Conservation (phyloP, 2,113 vertebrate species). For the Felis chaus region DNA sequence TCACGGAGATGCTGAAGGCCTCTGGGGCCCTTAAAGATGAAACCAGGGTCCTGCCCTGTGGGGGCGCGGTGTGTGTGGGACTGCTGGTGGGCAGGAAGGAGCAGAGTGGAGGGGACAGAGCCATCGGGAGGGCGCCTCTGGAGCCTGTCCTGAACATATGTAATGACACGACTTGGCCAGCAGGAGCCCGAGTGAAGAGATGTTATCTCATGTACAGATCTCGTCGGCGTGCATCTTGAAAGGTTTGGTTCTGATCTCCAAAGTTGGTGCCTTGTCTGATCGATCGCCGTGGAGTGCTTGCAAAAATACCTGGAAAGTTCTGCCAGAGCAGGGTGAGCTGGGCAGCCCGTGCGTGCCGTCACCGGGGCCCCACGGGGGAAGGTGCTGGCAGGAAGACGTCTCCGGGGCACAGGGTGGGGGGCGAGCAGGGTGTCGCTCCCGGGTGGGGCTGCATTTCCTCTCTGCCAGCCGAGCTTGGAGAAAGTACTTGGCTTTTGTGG, state of each 20-base stretch:
- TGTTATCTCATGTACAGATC: neutral
- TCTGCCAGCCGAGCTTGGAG: neutral
- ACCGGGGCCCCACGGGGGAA: neutral
- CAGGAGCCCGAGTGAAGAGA: neutral
- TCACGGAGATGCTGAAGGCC: neutral
- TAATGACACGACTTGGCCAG: neutral
- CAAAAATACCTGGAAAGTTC: neutral
- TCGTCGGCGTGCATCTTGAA: neutral
- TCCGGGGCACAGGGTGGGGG: neutral
- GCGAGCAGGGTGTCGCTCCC: too few species aligned
- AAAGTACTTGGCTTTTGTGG: neutral
- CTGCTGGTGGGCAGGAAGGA: neutral
- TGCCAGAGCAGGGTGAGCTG: neutral
- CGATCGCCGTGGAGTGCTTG: too few species aligned
- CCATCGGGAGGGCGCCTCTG: neutral
- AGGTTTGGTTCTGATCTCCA: neutral
- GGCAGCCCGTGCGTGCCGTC: accelerated
- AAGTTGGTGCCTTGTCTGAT: neutral
- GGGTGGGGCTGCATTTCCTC: neutral
- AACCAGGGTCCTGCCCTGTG: neutral
- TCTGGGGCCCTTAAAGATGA: neutral
- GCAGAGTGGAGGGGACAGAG: neutral
- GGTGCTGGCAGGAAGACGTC: neutral
- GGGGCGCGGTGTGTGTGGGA: too few species aligned
- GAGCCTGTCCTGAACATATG: neutral